A percentile compares a stretch with the other conserved stretches of the same genome.
Evolutionary conservation across 2,113 vertebrate genomes (phyloP).

Genomic region (Larimichthys polyactis): DNA sequence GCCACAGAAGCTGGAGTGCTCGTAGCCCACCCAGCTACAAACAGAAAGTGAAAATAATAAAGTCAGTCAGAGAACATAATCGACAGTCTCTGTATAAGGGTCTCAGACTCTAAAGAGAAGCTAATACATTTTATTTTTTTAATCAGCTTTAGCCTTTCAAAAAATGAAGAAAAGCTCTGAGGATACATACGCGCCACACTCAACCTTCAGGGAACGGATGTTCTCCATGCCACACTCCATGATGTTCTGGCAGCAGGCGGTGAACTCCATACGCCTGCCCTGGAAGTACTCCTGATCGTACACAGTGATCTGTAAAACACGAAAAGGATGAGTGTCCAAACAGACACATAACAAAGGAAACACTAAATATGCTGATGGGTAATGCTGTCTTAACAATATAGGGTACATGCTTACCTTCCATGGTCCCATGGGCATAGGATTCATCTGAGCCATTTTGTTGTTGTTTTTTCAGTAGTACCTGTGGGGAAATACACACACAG

Average conservation of each 20-base stretch:
- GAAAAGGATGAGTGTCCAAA: background rate
- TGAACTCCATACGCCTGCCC: constrained; percentile 96
- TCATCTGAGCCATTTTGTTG: constrained; percentile 91
- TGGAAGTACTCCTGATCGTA: constrained; percentile 98
- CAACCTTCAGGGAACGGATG: constrained; percentile 94
- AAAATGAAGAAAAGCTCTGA: background rate
- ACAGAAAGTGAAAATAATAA: background rate
- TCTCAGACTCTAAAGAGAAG: background rate
- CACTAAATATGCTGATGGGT: background rate
- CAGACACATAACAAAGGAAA: background rate
- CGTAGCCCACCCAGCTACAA: constrained; percentile 94
- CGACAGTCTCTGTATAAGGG: background rate
- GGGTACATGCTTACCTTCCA: constrained; percentile 88
- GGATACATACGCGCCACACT: constrained; percentile 93
- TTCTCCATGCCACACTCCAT: constrained; percentile 94
- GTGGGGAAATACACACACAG: constrained; percentile 22
- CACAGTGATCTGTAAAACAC: constrained; percentile 90
- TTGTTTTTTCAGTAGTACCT: constrained; percentile 74
- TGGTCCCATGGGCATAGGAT: constrained; percentile 89
- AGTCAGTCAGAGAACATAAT: constrained; percentile 1
- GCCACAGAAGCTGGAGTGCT: constrained; percentile 95
- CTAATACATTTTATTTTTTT: background rate
- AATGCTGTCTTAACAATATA: background rate
- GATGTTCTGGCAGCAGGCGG: constrained; percentile 92
- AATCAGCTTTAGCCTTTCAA: background rate